Base-by-base conservation (phyloP, 2,888 invertebrate genomes). In the Leptinotarsa tumamoca region DNA sequence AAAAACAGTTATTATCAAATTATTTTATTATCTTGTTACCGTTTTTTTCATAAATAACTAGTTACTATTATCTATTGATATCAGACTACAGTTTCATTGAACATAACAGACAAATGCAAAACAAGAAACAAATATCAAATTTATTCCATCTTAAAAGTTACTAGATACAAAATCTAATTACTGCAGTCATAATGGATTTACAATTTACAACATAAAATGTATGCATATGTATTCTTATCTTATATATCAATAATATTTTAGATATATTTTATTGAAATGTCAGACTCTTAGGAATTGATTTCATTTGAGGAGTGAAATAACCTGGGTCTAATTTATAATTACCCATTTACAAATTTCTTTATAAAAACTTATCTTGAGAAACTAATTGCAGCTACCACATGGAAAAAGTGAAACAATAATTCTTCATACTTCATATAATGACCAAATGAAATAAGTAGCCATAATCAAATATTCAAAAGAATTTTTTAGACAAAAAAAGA, bases 141-240 rank as follows among this genome's bases (percentile, higher is more conserved):
- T 58, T 23, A 58, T 58, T 58, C 15, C 23, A 58, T 58, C 58
- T 58, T 58, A 58, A 23, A 23, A 58, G 21, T 23, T 58, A 58
- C 23, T 23, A 23, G 58, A 58, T 58, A 58, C 58, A 58, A 58
- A 58, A 58, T 58, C 23, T 27, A 58, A 58, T 4, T 14, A 27
- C 4, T 23, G 58, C 23, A 58, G 23, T 58, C 58, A 58, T 58
- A 23, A 58, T 23, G 23, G 21, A 58, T 21, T 23, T 58, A 18
- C 58, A 58, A 21, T 58, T 58, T 23, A 58, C 58, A 58, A 58
- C 58, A 58, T 58, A 58, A 58, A 58, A 58, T 18, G 18, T 54
- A 54, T 18, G n/a, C n/a, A 54, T 54, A 58, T 21, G 14, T 58
- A 58, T 23, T 58, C 58, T 58, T 58, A 58, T 58, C 14, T 58